phyloP scores from a whole-genome alignment of 1,140 invertebrate genomes.

The Chironomus tepperi region DNA sequence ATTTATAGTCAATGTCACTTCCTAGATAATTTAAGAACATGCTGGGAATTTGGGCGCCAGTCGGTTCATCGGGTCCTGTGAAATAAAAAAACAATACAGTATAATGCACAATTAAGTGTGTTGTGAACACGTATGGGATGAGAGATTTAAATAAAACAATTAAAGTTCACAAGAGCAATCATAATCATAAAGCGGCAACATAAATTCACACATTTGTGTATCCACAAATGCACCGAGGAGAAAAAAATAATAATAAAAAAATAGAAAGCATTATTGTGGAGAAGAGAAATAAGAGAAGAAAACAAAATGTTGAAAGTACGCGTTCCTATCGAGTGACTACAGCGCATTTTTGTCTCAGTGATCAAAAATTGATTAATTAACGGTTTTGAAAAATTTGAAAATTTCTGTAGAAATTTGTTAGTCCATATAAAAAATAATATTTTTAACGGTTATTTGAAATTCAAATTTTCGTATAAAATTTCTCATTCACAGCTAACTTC shows the following conservation, averaged over 20 bases:
- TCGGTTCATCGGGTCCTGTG: conserved; percentile 65
- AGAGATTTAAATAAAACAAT: neutral
- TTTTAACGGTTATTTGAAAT: too few relatives aligned
- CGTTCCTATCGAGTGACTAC: neutral
- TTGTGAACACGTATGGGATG: too few relatives aligned
- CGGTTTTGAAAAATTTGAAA: too few relatives aligned
- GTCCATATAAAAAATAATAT: too few relatives aligned
- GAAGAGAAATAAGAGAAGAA: neutral
- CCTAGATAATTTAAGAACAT: conserved; percentile 78
- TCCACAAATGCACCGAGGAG: neutral
- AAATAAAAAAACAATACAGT: conserved; percentile 22
- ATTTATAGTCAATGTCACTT: conserved; percentile 79
- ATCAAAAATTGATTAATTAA: neutral
- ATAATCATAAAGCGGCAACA: conserved; percentile 10
- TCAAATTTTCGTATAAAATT: too few relatives aligned
- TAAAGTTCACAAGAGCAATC: neutral
- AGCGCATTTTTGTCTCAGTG: neutral
- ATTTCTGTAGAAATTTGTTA: too few relatives aligned
- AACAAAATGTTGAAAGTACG: neutral
- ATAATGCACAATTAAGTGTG: too few relatives aligned
- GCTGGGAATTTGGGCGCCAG: conserved; percentile 72
- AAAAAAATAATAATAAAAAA: neutral
- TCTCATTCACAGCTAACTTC: too few relatives aligned
- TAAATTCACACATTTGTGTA: neutral
- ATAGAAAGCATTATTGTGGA: neutral